Evolutionary conservation across 2,888 invertebrate genomes (phyloP), one percentile per base, ranked within the genome.

Genomic region (Agelastica alni): DNA sequence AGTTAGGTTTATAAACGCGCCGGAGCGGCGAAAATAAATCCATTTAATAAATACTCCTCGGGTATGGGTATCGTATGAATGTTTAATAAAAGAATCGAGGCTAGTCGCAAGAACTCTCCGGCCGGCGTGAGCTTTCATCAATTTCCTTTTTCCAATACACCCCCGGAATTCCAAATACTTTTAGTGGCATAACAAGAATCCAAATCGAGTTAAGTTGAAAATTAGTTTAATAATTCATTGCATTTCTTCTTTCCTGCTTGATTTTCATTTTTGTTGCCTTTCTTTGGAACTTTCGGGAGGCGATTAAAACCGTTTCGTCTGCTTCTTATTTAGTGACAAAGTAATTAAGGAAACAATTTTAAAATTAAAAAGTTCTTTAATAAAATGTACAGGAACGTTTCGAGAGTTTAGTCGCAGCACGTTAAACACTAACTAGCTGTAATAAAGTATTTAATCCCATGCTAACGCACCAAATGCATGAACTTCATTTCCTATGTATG

Each of bases 81-180:
- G 30, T 39, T 39, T 48, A 37, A 48, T 48, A 39, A 48, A 48
- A 47, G n/a, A 20, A 32, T 48, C 36, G 26, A 32, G 9, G 39
- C 48, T 5, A 39, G 9, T 28, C 18, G 22, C 39, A 39, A 20
- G 7, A 26, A 26, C 26, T 26, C 32, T 18, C 20, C 30, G 32
- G 10, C 17, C 9, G 28, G 34, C 46, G 41, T 32, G 32, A 36
- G 28, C 42, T 30, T 49, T 57, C 41, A 56, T 51, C 53, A 59
- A 56, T 56, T 48, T 51, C 56, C 58, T 44, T 53, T n/a, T 63
- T 49, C 47, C 62, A 59, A 58, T 63, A 56, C 58, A 49, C 44
- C 56, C 22, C 22, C 28, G 61, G 56, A 63, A 61, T 61, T 58
- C 43, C 42, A 52, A 56, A 47, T 48, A 52, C 51, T 58, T 51